Conservation (phyloP, 1,140 invertebrate genomes). For the Atta texana region DNA sequence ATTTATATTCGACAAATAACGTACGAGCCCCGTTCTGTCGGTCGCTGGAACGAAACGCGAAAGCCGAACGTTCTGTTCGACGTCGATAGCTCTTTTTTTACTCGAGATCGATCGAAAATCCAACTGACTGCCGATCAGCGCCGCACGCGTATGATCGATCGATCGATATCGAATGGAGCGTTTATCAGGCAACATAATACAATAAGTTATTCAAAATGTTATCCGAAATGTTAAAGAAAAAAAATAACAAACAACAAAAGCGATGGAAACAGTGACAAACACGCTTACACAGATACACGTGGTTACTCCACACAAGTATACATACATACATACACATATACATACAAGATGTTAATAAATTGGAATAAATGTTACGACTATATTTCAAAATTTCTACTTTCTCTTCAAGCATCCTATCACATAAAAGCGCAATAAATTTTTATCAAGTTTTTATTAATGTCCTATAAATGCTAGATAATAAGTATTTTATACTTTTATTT, state of each 20-base stretch:
- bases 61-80: conserved; percentile 63
- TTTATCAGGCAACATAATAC: conserved; percentile 74
- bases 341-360: conserved; percentile 81
- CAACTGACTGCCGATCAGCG: conserved; percentile 44
- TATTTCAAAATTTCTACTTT: conserved; percentile 76
- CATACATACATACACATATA: conserved; percentile 72
- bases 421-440: background rate
- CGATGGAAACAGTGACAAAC: conserved; percentile 49
- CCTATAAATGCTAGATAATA: background rate
- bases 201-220: conserved; percentile 77
- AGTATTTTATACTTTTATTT: background rate
- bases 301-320: conserved; percentile 67
- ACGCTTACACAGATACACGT: conserved; percentile 46
- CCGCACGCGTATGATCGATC: conserved; percentile 33
- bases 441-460: background rate
- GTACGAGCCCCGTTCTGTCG: conserved; percentile 41
- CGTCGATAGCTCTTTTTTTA: conserved; percentile 59
- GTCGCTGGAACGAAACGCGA: conserved; percentile 34
- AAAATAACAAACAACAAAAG: conserved; percentile 65
- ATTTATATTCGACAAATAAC: conserved; percentile 41
- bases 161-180: conserved; percentile 70
- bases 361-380: conserved; percentile 84
- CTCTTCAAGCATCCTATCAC: background rate
- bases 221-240: conserved; percentile 71
- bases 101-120: conserved; percentile 49